A percentile compares a stretch with the other conserved stretches of the same genome.
phyloP scores from a whole-genome alignment of 2,888 invertebrate genomes.

The Pristionchus fissidentatus region DNA sequence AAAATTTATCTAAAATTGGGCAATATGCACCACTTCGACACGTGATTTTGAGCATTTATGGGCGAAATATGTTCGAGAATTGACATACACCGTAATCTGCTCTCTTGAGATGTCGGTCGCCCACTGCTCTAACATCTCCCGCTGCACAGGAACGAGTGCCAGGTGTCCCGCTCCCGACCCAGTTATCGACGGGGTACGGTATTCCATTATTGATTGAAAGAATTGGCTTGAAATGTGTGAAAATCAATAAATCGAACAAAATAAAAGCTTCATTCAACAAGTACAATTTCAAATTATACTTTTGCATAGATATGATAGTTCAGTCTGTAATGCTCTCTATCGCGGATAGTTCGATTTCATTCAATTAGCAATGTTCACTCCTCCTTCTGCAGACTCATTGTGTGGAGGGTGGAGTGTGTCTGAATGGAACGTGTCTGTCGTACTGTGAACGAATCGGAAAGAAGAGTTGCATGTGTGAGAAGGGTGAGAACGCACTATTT shows the following conservation, averaged over 20 bases:
- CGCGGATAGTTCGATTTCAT: background rate
- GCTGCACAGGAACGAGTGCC: constrained; percentile 38
- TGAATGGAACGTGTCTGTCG: constrained; percentile 90
- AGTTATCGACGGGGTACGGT: constrained; percentile 35
- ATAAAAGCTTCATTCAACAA: too few relatives aligned
- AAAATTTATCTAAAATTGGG: background rate
- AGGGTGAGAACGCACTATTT: constrained; percentile 80
- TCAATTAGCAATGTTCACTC: constrained; percentile 82
- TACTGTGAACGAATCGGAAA: constrained; percentile 88
- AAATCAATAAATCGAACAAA: too few relatives aligned
- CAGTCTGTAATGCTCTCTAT: background rate
- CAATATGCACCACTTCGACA: background rate
- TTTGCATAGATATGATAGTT: too few relatives aligned
- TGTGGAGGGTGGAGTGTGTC: constrained; percentile 89
- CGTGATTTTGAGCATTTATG: background rate
- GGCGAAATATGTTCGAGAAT: too few relatives aligned
- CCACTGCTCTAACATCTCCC: constrained; percentile 17
- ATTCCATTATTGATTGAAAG: background rate
- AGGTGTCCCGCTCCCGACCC: constrained; percentile 29
- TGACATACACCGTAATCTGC: too few relatives aligned
- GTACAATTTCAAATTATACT: too few relatives aligned
- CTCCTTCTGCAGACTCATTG: constrained; percentile 89
- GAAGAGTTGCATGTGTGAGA: constrained; percentile 96
- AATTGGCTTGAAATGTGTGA: too few relatives aligned
- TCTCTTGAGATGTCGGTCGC: constrained; percentile 10